Evolutionary conservation across 2,888 invertebrate species (phyloP), one percentile per base, ranked within the genome.

Genomic region (Allygus modestus): DNA sequence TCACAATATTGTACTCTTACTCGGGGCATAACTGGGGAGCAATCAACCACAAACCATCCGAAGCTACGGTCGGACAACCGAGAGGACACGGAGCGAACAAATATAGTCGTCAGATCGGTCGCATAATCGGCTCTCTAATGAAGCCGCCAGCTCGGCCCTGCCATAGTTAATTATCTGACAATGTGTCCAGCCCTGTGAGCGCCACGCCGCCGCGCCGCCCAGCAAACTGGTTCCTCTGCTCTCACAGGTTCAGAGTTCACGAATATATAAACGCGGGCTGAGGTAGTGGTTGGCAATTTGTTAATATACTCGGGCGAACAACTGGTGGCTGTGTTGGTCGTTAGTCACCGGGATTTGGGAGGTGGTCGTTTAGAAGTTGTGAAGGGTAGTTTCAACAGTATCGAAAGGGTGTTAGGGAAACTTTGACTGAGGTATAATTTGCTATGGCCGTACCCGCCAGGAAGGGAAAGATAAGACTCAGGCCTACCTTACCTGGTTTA

Each of bases 101-200:
- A 79, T 79, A 79, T 79, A 79, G 79, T 58, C 58, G 79, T 79
- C 79, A 79, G 79, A 79, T 79, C 79, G 23, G 33, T 58, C 37
- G 54, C 51, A 58, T 79, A 79, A 79, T 79, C 79, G 79, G 79
- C 77, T 0, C n/a, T 79, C 79, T 79, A 79, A 79, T 58, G 79
- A 79, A 79, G 77, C 51, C 58, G 79, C 51, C 77, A 43, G 77
- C 77, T 75, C 77, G 46, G 33, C 33, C 28, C 79, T 79, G 79
- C 79, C 79, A 58, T 79, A 79, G n/a, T 79, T 79, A 79, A 79
- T 79, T 79, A 79, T 79, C 79, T 79, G 79, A 79, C 79, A 79
- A 33, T 79, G 79, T 79, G 79, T 79, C 79, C 79, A 28, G 7
- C 28, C 17, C 58, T 79, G 58, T 23, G 46, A 17, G 31, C 33